Conservation (phyloP, 2,113 vertebrate genomes). For the Mionectes macconnelli region DNA sequence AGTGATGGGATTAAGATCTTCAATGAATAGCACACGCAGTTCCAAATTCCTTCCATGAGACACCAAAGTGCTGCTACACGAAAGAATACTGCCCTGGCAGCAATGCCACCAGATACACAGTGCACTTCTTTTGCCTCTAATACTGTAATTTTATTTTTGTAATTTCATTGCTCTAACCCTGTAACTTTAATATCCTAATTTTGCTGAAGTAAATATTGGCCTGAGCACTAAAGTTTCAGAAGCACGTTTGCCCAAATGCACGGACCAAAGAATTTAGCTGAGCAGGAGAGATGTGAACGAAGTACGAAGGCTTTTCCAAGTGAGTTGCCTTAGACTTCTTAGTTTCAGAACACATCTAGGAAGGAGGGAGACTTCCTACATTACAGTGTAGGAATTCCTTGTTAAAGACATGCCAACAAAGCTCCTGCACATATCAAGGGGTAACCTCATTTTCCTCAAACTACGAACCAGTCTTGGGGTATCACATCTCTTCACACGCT, state of each 20-base stretch:
- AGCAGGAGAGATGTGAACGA: not conserved
- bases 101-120: not conserved
- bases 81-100: not conserved
- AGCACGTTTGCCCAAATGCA: not conserved
- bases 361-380: not conserved
- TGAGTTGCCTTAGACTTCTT: not conserved
- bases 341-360: not conserved
- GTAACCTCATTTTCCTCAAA: not conserved
- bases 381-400: not conserved
- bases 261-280: not conserved
- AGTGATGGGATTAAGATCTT: not conserved
- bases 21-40: not conserved
- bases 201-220: not conserved
- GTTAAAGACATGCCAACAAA: not conserved
- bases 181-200: not conserved
- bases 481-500: not conserved
- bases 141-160: not conserved
- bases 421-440: not conserved
- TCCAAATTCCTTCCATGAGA: not conserved
- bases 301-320: not conserved
- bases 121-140: not conserved
- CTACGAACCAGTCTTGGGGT: not conserved
- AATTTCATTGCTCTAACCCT: not conserved
- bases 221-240: not conserved
- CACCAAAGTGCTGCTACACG: not conserved